Percentiles rank a stretch among this genome's conserved stretches.
Evolutionary conservation across 2,113 vertebrate genomes (phyloP).

Genomic region (Bos javanicus): DNA sequence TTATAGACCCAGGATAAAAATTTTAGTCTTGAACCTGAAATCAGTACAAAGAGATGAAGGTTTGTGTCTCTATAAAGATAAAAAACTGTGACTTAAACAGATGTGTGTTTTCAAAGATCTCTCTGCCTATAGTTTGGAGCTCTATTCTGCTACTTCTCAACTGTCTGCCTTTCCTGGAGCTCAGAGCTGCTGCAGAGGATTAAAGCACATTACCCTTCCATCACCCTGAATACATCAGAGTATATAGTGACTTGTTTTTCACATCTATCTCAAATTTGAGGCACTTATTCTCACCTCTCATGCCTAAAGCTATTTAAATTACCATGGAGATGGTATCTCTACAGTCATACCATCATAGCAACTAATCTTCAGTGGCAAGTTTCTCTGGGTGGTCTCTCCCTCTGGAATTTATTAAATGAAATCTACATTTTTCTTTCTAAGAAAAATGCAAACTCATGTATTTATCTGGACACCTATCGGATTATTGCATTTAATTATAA

Average conservation of each 20-base stretch:
- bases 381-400: background rate
- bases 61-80: background rate
- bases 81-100: background rate
- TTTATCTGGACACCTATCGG: background rate
- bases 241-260: background rate
- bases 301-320: constrained; percentile 21
- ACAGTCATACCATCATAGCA: background rate
- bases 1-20: background rate
- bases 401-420: constrained; percentile 10
- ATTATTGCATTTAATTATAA: background rate
- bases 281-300: background rate
- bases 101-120: background rate
- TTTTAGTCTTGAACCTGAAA: background rate
- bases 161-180: background rate
- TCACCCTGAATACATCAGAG: background rate
- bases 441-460: background rate
- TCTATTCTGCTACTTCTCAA: background rate
- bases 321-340: background rate
- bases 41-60: background rate
- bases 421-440: background rate
- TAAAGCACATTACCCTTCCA: background rate
- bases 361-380: background rate
- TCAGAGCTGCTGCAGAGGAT: background rate
- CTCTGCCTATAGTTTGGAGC: background rate
- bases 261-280: background rate